Base-by-base conservation (phyloP, 1,140 invertebrate species). In the Copidosoma floridanum region DNA sequence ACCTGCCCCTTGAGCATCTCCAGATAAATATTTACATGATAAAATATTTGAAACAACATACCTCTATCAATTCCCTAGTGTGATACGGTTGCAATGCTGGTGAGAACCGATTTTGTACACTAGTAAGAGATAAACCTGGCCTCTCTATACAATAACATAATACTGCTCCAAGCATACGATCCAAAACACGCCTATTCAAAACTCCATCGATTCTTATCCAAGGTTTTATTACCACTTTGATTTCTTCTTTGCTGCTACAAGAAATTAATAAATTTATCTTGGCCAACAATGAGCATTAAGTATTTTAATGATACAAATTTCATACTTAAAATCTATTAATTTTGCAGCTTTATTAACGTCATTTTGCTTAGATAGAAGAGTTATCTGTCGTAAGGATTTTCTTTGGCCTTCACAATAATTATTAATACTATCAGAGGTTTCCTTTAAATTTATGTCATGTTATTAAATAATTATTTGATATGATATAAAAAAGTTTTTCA, bases 161-260 rank as follows among this genome's bases (percentile, higher is more conserved):
- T 43, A 92, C 68, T 11, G 85, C 81, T 24, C 86, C 85, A 27
- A 92, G 60, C 83, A 89, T 86, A 29, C 85, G 83, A 68, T 88
- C 86, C 16, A 93, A 75, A 2, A 88, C 82, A 38, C 85, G 75
- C 23, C 85, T 79, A 74, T 93, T 92, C 1, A 93, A 68, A 1
- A 82, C 80, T 1, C 90, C 90, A 73, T 92, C 88, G 5, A 92
- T 82, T 59, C 86, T 82, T 52, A 88, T 85, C 91, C 91, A 93
- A 0, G 89, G 88, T 61, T 85, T 78, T 52, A 83, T 73, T 18
- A 76, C 69, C 1, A 83, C 76, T 61, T 73, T 75, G 23, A 82
- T 72, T 53, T 80, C 71, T 66, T 81, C 72, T 6, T 73, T 67
- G 12, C 67, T 67, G 12, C 67, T 71, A 12, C 81, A 82, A n/a